phyloP scores from a whole-genome alignment of 2,113 vertebrate species.

The Chiloscyllium plagiosum region DNA sequence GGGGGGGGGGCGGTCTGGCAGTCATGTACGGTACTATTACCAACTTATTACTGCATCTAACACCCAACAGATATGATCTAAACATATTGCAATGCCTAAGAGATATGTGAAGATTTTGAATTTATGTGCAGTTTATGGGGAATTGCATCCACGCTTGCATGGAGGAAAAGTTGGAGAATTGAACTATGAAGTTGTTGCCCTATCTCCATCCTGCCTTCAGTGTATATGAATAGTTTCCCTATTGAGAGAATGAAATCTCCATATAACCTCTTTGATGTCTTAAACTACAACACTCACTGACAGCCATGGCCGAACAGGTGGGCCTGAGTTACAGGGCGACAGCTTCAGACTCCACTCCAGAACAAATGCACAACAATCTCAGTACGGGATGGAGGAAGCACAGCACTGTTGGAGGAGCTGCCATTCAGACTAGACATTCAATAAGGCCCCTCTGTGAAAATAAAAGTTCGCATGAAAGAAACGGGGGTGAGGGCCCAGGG shows the following conservation, averaged over 20 bases:
- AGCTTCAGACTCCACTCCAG: too few relatives aligned
- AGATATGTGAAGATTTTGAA: background rate
- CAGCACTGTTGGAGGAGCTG: too few relatives aligned
- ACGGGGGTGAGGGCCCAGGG: too few relatives aligned
- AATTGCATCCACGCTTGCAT: background rate
- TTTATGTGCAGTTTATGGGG: background rate
- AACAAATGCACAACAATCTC: too few relatives aligned
- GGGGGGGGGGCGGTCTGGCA: background rate
- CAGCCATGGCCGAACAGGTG: too few relatives aligned
- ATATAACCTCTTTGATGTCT: background rate
- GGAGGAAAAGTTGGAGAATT: background rate
- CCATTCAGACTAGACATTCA: too few relatives aligned
- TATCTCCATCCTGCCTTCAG: background rate
- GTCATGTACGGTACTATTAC: background rate
- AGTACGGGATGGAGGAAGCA: too few relatives aligned
- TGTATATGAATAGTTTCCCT: background rate
- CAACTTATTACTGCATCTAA: too few relatives aligned
- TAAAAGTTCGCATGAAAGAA: too few relatives aligned
- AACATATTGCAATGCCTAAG: background rate
- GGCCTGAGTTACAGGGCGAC: too few relatives aligned
- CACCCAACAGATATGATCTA: background rate
- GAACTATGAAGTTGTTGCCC: background rate
- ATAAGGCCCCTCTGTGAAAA: too few relatives aligned
- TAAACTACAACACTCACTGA: background rate
- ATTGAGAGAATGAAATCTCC: background rate